phyloP scores from a whole-genome alignment of 2,888 invertebrate species.

The Catocala nupta region DNA sequence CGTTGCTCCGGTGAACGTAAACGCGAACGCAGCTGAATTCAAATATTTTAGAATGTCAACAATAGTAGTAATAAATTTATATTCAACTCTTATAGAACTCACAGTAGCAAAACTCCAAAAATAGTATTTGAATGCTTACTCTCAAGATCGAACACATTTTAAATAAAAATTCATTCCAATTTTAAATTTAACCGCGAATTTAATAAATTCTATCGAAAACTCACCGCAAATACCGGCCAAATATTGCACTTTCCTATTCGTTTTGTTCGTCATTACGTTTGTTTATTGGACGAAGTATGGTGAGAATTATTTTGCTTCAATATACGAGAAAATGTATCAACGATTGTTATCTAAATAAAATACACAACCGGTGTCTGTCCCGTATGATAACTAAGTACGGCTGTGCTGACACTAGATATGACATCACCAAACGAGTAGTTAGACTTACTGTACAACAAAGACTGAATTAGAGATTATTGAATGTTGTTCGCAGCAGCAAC shows the following conservation, averaged over 20 bases:
- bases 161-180: background rate
- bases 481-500: background rate
- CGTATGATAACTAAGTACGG: slow-evolving; percentile 3
- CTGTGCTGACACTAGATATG: slow-evolving; percentile 5
- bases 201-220: slow-evolving; percentile 37
- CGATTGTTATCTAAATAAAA: slow-evolving; percentile 3
- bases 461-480: background rate
- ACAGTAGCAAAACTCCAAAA: too few relatives aligned
- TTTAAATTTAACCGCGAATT: slow-evolving; percentile 56
- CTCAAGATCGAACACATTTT: background rate
- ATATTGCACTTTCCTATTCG: slow-evolving; percentile 76
- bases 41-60: slow-evolving; percentile 26
- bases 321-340: background rate
- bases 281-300: background rate
- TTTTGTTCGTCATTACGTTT: slow-evolving; percentile 52
- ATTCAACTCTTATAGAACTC: too few relatives aligned
- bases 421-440: slow-evolving; percentile 8
- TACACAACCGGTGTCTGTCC: slow-evolving; percentile 8
- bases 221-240: slow-evolving; percentile 81
- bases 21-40: slow-evolving; percentile 76
- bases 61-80: background rate
- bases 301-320: background rate
- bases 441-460: slow-evolving; percentile 9
- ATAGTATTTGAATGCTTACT: too few relatives aligned
- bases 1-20: slow-evolving; percentile 80